Base-by-base conservation (phyloP, 2,113 vertebrate species). In the Formicarius rufipectus region DNA sequence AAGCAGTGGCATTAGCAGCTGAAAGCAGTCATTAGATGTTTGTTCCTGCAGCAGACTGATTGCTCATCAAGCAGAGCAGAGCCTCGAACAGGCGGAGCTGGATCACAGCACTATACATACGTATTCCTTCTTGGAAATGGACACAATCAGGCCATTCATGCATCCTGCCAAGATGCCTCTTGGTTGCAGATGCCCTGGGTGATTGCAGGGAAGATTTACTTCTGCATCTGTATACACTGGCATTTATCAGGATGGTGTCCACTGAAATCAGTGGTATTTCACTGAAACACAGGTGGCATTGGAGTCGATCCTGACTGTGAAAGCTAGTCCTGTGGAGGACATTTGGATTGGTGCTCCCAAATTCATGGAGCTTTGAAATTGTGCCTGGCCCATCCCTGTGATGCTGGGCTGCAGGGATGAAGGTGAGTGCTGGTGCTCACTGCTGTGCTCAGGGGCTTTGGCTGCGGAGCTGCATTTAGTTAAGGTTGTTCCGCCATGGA, bases 1-100 rank as follows among this genome's bases (percentile, higher is more conserved):
- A 96, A 91, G 96, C 97, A 93, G 49, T 72, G 67, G 81, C 96
- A 96, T 96, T 96, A 96, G 89, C 84, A 94, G 95, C 79, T 93
- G 92, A 94, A 93, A 95, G 95, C 92, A 96, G 93, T 94, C 96
- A 95, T 93, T 94, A 89, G 12, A 31, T 50, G 59, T 96, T 85
- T 93, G 86, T 84, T 93, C 93, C 84, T 12, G 23, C 81, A 94
- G 91, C 86, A 96, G 84, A 66, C 78, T 93, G 95, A 97, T 95
- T 95, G 94, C 84, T 95, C 93, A 94, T 93, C 96, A 92, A 87
- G 87, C 42, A 3, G 88, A 95, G 89, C 68, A 53, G 72, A 75
- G 69, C 60, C 80, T 77, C 6, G 4, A n/a, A 31, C 50, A 73
- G 84, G 71, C 86, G 91, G 92, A 95, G 94, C 92, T 90, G 79